A percentile compares a stretch with the other conserved stretches of the same genome.
phyloP scores from a whole-genome alignment of 2,797 vertebrate genomes.

The Acipenser oxyrinchus region DNA sequence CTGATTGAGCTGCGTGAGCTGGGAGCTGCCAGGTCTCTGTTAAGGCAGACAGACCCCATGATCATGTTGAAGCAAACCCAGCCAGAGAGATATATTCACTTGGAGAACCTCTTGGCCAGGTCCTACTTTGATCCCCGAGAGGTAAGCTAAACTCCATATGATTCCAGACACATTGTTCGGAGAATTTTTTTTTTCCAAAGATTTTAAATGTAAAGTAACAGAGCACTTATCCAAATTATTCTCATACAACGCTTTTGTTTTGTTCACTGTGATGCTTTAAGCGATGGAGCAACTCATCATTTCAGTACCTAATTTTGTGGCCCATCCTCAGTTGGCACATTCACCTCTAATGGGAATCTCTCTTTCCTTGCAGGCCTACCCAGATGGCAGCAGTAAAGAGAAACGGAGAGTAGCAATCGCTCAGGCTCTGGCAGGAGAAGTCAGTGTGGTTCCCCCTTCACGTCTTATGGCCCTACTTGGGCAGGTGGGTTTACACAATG shows the following conservation, averaged over 20 bases:
- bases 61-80: constrained; percentile 98
- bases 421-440: constrained; percentile 91
- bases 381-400: constrained; percentile 96
- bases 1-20: constrained; percentile 90
- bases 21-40: constrained; percentile 86
- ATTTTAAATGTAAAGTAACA: too few relatives aligned
- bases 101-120: constrained; percentile 91
- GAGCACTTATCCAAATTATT: too few relatives aligned
- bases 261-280: neutral
- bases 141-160: constrained; percentile 47
- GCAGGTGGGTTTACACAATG: constrained; percentile 61
- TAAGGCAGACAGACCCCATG: constrained; percentile 96
- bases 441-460: constrained; percentile 94
- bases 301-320: too few relatives aligned
- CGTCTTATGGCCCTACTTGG: constrained; percentile 93
- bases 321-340: too few relatives aligned
- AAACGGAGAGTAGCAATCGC: constrained; percentile 92
- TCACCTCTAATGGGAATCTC: neutral
- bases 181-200: too few relatives aligned
- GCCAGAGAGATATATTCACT: constrained; percentile 89
- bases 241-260: neutral
- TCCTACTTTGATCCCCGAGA: constrained; percentile 97
- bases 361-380: constrained; percentile 70
- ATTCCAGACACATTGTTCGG: neutral
- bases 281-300: too few relatives aligned